A percentile compares a stretch with the other conserved stretches of the same genome.
These are phyloP conservation scores for Sprattus sprattus DNA, from an alignment of 2,113 vertebrate genomes.

Conservation along the genomic window DNA sequence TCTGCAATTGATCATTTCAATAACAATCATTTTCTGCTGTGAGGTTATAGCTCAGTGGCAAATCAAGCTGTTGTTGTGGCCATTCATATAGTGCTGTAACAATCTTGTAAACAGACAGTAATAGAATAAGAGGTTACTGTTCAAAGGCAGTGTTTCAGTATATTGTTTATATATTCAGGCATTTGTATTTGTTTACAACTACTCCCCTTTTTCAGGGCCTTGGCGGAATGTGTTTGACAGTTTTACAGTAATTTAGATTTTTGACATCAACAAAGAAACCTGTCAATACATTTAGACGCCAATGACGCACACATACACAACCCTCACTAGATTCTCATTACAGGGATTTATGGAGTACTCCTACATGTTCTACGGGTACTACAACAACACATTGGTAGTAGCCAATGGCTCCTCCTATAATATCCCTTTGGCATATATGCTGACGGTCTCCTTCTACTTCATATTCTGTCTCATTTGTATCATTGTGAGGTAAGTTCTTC, in stretches of 20 bases:
- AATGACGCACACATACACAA: not conserved
- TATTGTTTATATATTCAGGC: not conserved
- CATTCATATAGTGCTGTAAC: too few relatives aligned
- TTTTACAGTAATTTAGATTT: not conserved
- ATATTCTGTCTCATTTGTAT: conserved; percentile 78
- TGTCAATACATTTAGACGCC: not conserved
- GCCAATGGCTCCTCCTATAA: conserved; percentile 67
- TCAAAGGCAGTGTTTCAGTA: not conserved
- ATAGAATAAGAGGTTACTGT: not conserved
- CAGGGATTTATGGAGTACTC: conserved; percentile 87
- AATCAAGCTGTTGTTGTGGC: not conserved
- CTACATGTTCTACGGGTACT: conserved; percentile 85
- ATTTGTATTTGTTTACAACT: too few relatives aligned
- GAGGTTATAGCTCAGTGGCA: not conserved
- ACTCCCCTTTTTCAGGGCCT: too few relatives aligned
- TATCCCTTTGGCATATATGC: conserved; percentile 79
- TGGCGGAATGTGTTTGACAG: not conserved
- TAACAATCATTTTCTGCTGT: not conserved
- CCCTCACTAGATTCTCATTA: not conserved
- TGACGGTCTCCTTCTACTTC: conserved; percentile 70
- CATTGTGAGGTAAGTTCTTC: conserved; percentile 71
- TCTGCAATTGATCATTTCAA: not conserved
- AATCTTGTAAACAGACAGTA: not conserved
- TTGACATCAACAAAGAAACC: too few relatives aligned
- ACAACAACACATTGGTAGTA: conserved; percentile 64